phyloP scores from a whole-genome alignment of 2,797 vertebrate genomes.

The Coluber constrictor region DNA sequence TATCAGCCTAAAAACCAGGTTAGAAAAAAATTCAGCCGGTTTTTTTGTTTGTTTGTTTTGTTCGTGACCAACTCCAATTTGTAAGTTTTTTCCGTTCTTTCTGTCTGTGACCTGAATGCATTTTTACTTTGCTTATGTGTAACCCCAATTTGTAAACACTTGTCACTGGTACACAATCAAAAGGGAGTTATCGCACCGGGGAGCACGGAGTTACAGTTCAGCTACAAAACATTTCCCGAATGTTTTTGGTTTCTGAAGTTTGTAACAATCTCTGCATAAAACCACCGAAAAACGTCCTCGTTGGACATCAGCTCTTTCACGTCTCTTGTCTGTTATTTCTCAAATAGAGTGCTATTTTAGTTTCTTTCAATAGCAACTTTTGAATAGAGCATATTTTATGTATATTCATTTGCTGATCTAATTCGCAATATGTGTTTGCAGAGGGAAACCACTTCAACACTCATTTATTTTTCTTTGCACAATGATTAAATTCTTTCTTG shows the following conservation, averaged over 20 bases:
- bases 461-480: slow-evolving; percentile 77
- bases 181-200: slow-evolving; percentile 76
- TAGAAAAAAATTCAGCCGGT: slow-evolving; percentile 80
- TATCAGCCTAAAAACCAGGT: slow-evolving; percentile 77
- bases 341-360: slow-evolving; percentile 64
- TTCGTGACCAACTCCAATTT: slow-evolving; percentile 88
- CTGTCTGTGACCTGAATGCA: slow-evolving; percentile 97
- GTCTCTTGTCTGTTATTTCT: slow-evolving; percentile 76
- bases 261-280: slow-evolving; percentile 67
- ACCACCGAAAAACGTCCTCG: slow-evolving; percentile 67
- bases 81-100: slow-evolving; percentile 86
- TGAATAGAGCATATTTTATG: slow-evolving; percentile 66
- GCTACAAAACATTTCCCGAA: slow-evolving; percentile 69
- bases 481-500: slow-evolving; percentile 69
- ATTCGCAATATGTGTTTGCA: slow-evolving; percentile 68
- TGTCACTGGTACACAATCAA: slow-evolving; percentile 90
- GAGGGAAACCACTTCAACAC: slow-evolving; percentile 66
- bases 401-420: slow-evolving; percentile 61
- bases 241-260: slow-evolving; percentile 41
- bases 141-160: slow-evolving; percentile 89
- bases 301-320: slow-evolving; percentile 71
- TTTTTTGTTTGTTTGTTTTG: slow-evolving; percentile 69
- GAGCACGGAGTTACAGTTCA: slow-evolving; percentile 73
- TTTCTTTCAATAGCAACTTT: slow-evolving; percentile 74
- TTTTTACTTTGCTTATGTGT: slow-evolving; percentile 99